A percentile compares a stretch with the other conserved stretches of the same genome.
Evolutionary conservation across 2,113 vertebrate genomes (phyloP).

Genomic region (Platysternon megacephalum): DNA sequence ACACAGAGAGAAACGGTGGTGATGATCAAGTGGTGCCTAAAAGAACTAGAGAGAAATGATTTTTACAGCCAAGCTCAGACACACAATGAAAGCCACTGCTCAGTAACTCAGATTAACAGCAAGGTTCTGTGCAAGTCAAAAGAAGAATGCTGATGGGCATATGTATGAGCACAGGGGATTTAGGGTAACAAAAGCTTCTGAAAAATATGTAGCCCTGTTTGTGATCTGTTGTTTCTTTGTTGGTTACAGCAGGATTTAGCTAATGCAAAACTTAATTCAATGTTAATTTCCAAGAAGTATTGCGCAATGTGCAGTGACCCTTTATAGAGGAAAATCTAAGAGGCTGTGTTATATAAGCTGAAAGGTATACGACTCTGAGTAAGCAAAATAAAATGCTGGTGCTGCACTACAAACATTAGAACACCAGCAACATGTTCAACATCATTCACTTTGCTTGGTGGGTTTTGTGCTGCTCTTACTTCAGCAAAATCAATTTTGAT

Average conservation of each 20-base stretch:
- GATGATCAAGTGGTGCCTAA: slow-evolving; percentile 40
- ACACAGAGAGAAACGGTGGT: no score
- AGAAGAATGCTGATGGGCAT: background rate
- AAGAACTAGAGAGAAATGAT: slow-evolving; percentile 45
- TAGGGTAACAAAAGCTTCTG: background rate
- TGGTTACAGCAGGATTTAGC: background rate
- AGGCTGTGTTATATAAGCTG: background rate
- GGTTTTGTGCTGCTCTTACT: background rate
- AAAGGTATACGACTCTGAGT: background rate
- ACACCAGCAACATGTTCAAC: background rate
- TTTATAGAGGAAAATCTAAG: background rate
- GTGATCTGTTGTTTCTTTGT: background rate
- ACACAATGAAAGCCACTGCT: slow-evolving; percentile 54
- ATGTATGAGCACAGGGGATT: slow-evolving; percentile 29
- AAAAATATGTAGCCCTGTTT: background rate
- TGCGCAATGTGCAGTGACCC: background rate
- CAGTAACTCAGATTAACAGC: slow-evolving; percentile 22
- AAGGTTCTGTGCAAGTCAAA: background rate
- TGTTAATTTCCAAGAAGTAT: background rate
- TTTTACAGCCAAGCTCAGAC: slow-evolving; percentile 67
- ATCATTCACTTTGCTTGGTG: background rate
- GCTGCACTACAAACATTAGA: background rate
- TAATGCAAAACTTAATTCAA: background rate
- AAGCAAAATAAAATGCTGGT: background rate
- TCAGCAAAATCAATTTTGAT: background rate